Base-by-base conservation (phyloP, 2,113 vertebrate genomes). In the Turnix velox region DNA sequence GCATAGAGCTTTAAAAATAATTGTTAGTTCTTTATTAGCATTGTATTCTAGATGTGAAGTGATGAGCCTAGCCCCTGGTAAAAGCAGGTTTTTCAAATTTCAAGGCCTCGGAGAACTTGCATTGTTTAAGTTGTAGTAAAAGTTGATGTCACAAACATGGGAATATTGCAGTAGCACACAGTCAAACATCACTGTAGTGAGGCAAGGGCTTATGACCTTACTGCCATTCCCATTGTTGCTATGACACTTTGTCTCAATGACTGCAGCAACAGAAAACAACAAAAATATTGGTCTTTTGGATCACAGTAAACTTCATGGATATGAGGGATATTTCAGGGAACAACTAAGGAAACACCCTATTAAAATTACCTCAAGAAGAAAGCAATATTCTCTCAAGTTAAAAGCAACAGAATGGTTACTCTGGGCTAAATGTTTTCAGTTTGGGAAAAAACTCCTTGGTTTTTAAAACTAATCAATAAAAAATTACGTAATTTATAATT, bases 1-100 rank as follows among this genome's bases (percentile, higher is more conserved):
- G 78, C 94, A 97, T 96, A 90, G 93, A 88, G 46, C 92, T 96
- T 96, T 91, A 77, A 87, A 92, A 97, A 93, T 31, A 93, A 78
- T 61, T 77, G 87, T 91, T 95, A 91, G 57, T 66, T 91, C 55
- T 95, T 91, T 95, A 89, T 71, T 89, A 95, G 75, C n/a, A 93
- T 55, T 45, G 48, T 46, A 91, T 59, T 81, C 95, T 94, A 87
- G 61, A 75, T 95, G 59, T 90, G 58, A 97, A 95, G 45, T 20
- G 86, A 46, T 40, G 72, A 86, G 85, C 82, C 39, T 57, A 82
- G 62, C 65, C 59, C 52, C 82, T 85, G 35, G 35, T 79, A 93
- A 94, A 97, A 87, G 42, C 16, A 67, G 43, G 39, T 68, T 71
- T 73, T 91, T 88, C 48, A 23, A 27, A 15, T 86, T 75, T 67